Conservation (phyloP, 2,797 vertebrate genomes). For the Enteromius afrohamiltoni region DNA sequence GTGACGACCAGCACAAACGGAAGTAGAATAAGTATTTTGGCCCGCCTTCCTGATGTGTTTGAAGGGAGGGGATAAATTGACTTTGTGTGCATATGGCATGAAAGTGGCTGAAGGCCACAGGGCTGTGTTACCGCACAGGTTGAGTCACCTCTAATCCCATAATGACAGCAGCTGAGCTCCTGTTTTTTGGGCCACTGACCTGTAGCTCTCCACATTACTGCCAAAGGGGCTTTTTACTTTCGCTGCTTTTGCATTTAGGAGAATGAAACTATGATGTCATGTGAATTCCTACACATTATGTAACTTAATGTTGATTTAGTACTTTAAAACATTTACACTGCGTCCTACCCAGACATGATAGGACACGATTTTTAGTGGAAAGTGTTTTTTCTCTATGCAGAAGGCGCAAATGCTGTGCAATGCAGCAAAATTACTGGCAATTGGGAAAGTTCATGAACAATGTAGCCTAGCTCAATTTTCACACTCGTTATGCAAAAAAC, state of each 20-base stretch:
- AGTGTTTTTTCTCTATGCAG: background rate
- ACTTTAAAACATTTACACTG: background rate
- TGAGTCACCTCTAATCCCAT: conserved; percentile 37
- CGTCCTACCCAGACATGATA: background rate
- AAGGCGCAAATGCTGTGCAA: background rate
- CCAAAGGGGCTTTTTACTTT: background rate
- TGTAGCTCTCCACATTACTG: background rate
- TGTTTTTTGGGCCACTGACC: conserved; percentile 18
- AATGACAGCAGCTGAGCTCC: conserved; percentile 29
- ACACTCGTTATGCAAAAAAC: background rate
- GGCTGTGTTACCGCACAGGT: background rate
- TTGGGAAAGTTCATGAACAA: background rate
- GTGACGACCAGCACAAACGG: background rate
- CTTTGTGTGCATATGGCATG: background rate
- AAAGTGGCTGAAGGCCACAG: background rate
- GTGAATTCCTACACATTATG: conserved; percentile 1
- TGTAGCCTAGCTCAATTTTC: background rate
- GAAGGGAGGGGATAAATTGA: conserved; percentile 1
- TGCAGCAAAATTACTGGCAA: background rate
- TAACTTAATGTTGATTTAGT: background rate
- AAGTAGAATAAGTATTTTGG: background rate
- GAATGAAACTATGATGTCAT: conserved; percentile 22
- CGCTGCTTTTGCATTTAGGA: background rate
- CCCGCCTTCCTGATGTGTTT: background rate
- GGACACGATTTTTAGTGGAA: background rate